These are phyloP conservation scores for Sesamia nonagrioides DNA, from an alignment of 1,140 invertebrate species.

Conservation along the genomic window DNA sequence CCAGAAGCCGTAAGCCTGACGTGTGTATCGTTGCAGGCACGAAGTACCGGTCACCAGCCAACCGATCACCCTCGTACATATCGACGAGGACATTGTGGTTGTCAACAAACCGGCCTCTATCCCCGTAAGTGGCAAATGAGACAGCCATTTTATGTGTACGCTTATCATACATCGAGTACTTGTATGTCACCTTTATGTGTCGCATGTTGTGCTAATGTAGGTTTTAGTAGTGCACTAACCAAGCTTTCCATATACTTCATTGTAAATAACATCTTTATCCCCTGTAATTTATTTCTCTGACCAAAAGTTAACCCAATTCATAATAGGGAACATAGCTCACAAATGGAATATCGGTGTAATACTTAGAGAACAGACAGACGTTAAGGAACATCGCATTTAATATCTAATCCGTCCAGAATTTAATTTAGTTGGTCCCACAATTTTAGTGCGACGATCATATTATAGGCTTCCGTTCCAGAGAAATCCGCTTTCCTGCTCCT, in stretches of 20 bases:
- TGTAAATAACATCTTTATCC: not conserved
- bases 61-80: conserved; percentile 97
- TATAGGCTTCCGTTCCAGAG: conserved; percentile 37
- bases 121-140: conserved; percentile 95
- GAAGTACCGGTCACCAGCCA: conserved; percentile 98
- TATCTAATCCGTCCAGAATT: conserved; percentile 25
- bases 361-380: not conserved
- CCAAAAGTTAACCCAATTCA: not conserved
- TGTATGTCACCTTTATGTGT: conserved; percentile 57
- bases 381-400: conserved; percentile 27
- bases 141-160: conserved; percentile 89
- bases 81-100: conserved; percentile 99
- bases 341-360: conserved; percentile 20
- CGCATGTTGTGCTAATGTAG: conserved; percentile 56
- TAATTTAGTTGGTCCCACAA: conserved; percentile 31
- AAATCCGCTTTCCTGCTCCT: conserved; percentile 62
- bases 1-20: conserved; percentile 71
- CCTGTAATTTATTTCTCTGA: not conserved
- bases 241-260: conserved; percentile 8
- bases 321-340: not conserved
- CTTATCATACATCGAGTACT: conserved; percentile 59
- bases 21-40: conserved; percentile 94
- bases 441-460: conserved; percentile 29
- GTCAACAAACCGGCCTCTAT: conserved; percentile 99
- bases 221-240: conserved; percentile 33